Evolutionary conservation across 2,113 vertebrate species (phyloP).

Genomic region (Alosa alosa): DNA sequence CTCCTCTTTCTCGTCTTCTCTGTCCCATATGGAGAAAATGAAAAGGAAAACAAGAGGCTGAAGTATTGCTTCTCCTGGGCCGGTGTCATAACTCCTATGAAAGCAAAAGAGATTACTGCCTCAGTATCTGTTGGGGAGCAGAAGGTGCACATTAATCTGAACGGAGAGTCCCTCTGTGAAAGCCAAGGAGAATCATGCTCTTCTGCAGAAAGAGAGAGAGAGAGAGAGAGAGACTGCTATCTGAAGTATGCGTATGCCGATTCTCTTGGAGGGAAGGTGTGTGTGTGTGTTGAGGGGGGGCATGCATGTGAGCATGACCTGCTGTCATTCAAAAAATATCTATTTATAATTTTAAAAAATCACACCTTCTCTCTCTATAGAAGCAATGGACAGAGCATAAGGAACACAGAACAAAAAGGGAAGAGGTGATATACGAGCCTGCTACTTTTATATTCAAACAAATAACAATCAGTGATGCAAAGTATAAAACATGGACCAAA

Average conservation of each 20-base stretch:
- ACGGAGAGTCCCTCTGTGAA: conserved; percentile 61
- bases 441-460: not conserved
- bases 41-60: conserved; percentile 75
- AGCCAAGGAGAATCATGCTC: conserved; percentile 31
- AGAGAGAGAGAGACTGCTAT: not conserved
- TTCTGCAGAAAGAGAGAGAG: conserved; percentile 28
- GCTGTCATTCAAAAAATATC: not conserved
- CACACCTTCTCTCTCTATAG: not conserved
- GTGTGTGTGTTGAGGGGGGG: not conserved
- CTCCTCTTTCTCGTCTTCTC: conserved; percentile 51
- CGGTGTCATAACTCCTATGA: conserved; percentile 58
- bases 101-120: conserved; percentile 67
- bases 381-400: not conserved
- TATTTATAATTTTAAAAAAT: not conserved
- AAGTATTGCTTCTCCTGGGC: conserved; percentile 55
- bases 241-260: not conserved
- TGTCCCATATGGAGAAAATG: conserved; percentile 69
- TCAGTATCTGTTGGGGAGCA: conserved; percentile 59
- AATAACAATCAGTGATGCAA: not conserved
- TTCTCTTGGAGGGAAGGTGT: not conserved
- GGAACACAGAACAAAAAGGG: not conserved
- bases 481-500: not conserved
- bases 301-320: not conserved
- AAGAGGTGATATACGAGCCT: not conserved
- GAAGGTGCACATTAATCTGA: conserved; percentile 64